These are phyloP conservation scores for Cheilosia urbana DNA, from an alignment of 2,888 invertebrate species.

Conservation along the genomic window DNA sequence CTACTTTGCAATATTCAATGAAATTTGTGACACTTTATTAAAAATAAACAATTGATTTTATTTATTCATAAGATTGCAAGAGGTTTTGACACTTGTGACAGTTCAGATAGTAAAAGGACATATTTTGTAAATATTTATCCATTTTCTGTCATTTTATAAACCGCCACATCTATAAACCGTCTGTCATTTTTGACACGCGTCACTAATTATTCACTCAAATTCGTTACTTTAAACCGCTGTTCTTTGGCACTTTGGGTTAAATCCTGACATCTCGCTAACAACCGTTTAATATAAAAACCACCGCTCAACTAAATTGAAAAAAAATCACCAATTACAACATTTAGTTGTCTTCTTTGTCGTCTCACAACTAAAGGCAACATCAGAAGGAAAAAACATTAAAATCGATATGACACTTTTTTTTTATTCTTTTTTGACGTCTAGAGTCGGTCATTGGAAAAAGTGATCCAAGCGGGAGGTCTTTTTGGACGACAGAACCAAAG, in stretches of 20 bases:
- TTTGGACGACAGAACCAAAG: conserved; percentile 20
- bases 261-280: conserved; percentile 30
- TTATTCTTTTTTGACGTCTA: conserved; percentile 27
- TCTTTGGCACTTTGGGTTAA: background rate
- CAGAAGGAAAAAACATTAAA: conserved; percentile 21
- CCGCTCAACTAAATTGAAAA: conserved; percentile 64
- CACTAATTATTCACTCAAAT: background rate
- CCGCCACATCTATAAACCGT: no score
- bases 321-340: conserved; percentile 61
- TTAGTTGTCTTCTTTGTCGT: conserved; percentile 65
- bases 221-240: background rate
- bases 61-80: no score
- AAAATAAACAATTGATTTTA: no score
- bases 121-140: no score
- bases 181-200: background rate
- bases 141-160: no score
- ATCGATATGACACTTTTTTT: conserved; percentile 67
- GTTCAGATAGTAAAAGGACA: no score
- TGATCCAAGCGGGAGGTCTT: conserved; percentile 51
- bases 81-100: no score
- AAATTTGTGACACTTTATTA: no score
- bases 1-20: no score
- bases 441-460: conserved; percentile 71
- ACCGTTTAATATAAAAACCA: conserved; percentile 61
- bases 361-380: conserved; percentile 15